These are phyloP conservation scores for Parasteatoda lunata DNA, from an alignment of 2,888 invertebrate species.

Conservation along the genomic window DNA sequence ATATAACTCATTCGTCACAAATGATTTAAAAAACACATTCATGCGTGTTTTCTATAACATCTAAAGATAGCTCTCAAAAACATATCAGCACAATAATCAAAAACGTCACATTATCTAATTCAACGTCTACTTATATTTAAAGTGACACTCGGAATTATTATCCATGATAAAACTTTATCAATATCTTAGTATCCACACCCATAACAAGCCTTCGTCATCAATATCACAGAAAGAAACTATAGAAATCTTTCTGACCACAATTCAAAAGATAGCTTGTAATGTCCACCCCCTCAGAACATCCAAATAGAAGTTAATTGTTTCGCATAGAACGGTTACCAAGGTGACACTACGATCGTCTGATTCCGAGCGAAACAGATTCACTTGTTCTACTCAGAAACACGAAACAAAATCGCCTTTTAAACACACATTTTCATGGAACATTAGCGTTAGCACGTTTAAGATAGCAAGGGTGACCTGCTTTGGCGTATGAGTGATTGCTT, in stretches of 20 bases:
- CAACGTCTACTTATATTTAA: neutral
- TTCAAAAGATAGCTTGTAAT: slow-evolving; percentile 9
- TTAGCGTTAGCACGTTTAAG: slow-evolving; percentile 20
- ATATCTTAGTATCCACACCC: slow-evolving; percentile 31
- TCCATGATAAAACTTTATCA: slow-evolving; percentile 11
- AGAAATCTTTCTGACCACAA: slow-evolving; percentile 20
- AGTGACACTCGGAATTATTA: neutral
- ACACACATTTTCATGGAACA: slow-evolving; percentile 50
- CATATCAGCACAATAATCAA: too few relatives aligned
- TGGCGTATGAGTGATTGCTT: slow-evolving; percentile 31
- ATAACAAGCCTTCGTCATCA: slow-evolving; percentile 36
- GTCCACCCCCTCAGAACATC: slow-evolving; percentile 4
- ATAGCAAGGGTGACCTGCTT: slow-evolving; percentile 35
- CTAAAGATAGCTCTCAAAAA: too few relatives aligned
- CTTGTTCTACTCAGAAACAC: slow-evolving; percentile 39
- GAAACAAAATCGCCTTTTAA: slow-evolving; percentile 55
- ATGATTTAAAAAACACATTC: too few relatives aligned
- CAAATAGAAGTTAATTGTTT: slow-evolving; percentile 23
- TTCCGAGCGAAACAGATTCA: slow-evolving; percentile 36
- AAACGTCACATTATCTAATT: too few relatives aligned
- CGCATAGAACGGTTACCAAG: slow-evolving; percentile 36
- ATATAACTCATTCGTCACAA: too few relatives aligned
- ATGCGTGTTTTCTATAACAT: too few relatives aligned
- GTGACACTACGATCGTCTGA: slow-evolving; percentile 8
- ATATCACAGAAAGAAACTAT: slow-evolving; percentile 18